Base-by-base conservation (phyloP, 2,113 vertebrate species). In the Alouatta palliata region DNA sequence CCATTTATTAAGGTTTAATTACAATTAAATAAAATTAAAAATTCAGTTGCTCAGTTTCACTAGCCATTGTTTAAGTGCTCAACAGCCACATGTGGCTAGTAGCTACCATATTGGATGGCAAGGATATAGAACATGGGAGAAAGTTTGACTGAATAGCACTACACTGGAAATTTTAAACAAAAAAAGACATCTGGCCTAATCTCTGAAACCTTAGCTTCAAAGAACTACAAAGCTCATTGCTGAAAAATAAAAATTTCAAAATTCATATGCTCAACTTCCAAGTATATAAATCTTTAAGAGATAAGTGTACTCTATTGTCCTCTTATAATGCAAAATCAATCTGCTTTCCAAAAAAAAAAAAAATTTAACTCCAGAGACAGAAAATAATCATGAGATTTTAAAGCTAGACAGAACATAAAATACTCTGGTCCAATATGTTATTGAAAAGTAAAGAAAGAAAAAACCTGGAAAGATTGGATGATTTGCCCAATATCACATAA, bases 241-340 rank as follows among this genome's bases (percentile, higher is more conserved):
- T 32, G 11, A 87, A 96, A 85, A 96, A 75, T 40, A 6, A 82
- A 75, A 58, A 6, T 64, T 83, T 87, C n/a, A 71, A 90, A 95
- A 71, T 30, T 56, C 30, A 32, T 76, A 77, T 76, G 73, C 30
- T 94, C 6, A 49, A 56, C 21, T 77, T 91, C 49, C 30, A 91
- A 49, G 7, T 14, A 56, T 32, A 91, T 87, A 84, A 84, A 84
- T 61, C 12, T 75, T 88, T 87, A 91, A 84, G 19, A 95, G 12
- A 21, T 70, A 35, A 95, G 0, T 92, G 30, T 76, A 87, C 25
- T 64, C 20, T 52, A 66, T 43, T 87, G 52, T 75, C 11, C 19
- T 80, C 19, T 94, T 84, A 45, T 6, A 75, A 58, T 23, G 40
- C 11, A 91, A 94, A 95, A 88, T 80, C 49, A 56, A 81, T 64